Evolutionary conservation across 2,113 vertebrate species (phyloP).

Genomic region (Aptenodytes forsteri): DNA sequence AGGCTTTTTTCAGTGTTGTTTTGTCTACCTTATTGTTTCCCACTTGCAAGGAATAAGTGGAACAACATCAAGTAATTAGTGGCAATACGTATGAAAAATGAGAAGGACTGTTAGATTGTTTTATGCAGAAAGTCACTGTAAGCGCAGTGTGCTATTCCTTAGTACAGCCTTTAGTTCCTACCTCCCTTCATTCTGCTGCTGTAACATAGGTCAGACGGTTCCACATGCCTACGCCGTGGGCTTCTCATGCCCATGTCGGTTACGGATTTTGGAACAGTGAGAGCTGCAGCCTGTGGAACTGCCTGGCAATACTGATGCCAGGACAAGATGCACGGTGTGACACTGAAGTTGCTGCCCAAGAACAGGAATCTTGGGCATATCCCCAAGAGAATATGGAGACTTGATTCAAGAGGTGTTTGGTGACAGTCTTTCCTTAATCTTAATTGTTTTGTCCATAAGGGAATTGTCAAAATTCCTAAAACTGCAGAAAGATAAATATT

Average conservation of each 20-base stretch:
- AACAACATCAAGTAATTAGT: neutral
- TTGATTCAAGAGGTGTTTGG: neutral
- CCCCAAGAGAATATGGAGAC: neutral
- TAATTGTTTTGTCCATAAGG: neutral
- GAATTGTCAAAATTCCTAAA: neutral
- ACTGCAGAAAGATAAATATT: neutral
- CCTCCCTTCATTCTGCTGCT: neutral
- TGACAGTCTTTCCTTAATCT: neutral
- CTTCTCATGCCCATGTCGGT: neutral
- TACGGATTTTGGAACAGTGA: neutral
- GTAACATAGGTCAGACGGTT: fast-evolving
- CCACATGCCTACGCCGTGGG: fast-evolving
- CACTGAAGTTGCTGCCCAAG: neutral
- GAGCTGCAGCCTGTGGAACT: neutral
- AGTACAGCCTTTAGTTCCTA: neutral
- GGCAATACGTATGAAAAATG: neutral
- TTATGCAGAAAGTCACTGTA: neutral
- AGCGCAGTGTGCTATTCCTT: neutral
- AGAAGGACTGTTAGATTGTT: neutral
- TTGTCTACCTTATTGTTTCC: neutral
- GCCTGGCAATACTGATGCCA: neutral
- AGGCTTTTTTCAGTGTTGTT: neutral
- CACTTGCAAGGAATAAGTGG: neutral
- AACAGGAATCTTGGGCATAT: neutral
- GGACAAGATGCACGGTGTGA: neutral